Conservation (phyloP, 2,888 invertebrate genomes). For the Habrosyne pyritoides region DNA sequence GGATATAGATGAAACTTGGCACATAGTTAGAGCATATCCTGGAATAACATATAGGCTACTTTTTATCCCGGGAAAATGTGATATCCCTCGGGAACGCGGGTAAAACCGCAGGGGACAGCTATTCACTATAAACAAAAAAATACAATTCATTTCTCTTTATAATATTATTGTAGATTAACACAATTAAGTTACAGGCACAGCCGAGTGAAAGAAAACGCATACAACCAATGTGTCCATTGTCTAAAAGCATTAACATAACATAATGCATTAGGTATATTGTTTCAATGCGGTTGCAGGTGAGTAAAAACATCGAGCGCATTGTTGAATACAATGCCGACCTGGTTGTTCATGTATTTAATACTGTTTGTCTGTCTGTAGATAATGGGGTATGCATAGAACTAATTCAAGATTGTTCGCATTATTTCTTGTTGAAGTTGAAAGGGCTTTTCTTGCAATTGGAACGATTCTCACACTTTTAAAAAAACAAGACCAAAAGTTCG, state of each 20-base stretch:
- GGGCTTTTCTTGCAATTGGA: not conserved
- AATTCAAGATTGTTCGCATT: no score
- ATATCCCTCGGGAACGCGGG: no score
- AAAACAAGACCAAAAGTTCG: no score
- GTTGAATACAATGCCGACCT: not conserved
- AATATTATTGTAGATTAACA: no score
- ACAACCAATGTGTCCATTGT: not conserved
- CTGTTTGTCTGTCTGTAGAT: slow-evolving; percentile 1
- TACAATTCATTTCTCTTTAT: no score
- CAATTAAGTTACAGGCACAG: not conserved
- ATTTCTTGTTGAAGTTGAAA: not conserved
- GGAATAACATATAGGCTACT: no score
- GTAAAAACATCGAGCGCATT: not conserved
- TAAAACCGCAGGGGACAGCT: no score
- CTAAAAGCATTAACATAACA: not conserved
- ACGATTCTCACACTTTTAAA: no score
- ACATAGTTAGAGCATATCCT: no score
- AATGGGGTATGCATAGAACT: not conserved
- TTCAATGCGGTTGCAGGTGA: not conserved
- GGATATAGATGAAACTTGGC: no score
- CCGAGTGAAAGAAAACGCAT: not conserved
- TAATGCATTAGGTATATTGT: not conserved
- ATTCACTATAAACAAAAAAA: no score
- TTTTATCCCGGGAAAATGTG: no score
- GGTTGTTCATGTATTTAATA: not conserved